These are phyloP conservation scores for Puma concolor DNA, from an alignment of 2,113 vertebrate genomes.

Conservation along the genomic window DNA sequence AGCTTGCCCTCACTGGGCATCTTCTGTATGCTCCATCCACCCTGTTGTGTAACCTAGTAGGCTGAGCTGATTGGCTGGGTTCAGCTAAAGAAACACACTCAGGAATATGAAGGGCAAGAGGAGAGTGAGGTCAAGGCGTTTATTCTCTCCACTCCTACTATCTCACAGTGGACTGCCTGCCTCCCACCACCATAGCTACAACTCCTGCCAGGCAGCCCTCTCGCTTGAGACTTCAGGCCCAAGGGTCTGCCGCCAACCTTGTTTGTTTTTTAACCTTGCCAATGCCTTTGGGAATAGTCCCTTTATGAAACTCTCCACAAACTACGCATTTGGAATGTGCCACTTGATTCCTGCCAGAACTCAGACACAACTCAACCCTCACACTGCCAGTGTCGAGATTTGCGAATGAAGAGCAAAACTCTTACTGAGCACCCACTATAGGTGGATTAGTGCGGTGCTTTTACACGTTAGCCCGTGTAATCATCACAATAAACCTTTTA, in stretches of 20 bases:
- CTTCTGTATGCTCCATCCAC: neutral
- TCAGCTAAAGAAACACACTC: neutral
- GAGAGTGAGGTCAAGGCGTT: neutral
- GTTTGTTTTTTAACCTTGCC: neutral
- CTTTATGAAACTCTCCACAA: neutral
- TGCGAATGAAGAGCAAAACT: neutral
- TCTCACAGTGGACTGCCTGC: conserved; percentile 55
- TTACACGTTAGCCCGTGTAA: neutral
- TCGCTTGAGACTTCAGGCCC: neutral
- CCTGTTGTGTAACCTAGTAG: neutral
- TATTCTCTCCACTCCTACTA: neutral
- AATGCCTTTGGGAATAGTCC: neutral
- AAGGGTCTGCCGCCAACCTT: neutral
- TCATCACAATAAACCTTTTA: neutral
- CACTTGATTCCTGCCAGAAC: neutral
- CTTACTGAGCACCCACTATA: neutral
- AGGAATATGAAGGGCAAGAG: neutral
- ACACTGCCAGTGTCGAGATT: neutral
- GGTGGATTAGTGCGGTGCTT: neutral
- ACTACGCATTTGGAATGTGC: neutral
- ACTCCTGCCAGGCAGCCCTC: neutral
- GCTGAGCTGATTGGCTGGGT: neutral
- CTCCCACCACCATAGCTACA: neutral
- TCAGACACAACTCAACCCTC: neutral
- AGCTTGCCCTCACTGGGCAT: neutral